Evolutionary conservation across 2,113 vertebrate species (phyloP).

Genomic region (Dipodomys ordii): DNA sequence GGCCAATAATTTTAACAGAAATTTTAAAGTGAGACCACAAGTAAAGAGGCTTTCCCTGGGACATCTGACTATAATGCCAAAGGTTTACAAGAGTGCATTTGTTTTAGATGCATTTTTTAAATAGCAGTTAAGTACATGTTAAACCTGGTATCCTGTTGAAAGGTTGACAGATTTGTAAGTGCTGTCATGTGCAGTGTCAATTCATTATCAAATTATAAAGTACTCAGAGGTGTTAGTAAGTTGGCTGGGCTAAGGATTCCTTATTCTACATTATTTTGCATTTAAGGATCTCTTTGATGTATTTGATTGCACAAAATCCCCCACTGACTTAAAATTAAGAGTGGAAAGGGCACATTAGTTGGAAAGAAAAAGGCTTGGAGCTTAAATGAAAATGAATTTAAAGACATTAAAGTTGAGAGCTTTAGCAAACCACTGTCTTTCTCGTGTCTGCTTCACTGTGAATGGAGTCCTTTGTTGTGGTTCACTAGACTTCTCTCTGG

Average conservation of each 20-base stretch:
- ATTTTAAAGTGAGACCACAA: conserved; percentile 30
- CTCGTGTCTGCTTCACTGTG: conserved; percentile 43
- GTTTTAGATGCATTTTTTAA: too few relatives aligned
- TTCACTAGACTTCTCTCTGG: conserved; percentile 62
- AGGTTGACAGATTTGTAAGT: conserved; percentile 41
- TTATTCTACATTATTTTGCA: not conserved
- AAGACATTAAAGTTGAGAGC: conserved; percentile 17
- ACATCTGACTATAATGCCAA: not conserved
- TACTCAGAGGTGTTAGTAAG: conserved; percentile 52
- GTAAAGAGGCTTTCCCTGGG: not conserved
- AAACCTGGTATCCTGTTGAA: conserved; percentile 37
- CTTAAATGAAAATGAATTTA: conserved; percentile 64
- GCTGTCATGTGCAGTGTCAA: conserved; percentile 36
- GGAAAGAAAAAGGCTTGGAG: conserved; percentile 36
- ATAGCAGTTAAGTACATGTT: not conserved
- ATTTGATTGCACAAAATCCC: not conserved
- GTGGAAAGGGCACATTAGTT: not conserved
- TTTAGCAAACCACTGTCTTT: conserved; percentile 35
- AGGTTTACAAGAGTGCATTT: not conserved
- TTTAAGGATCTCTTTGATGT: conserved; percentile 12
- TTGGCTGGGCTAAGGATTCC: conserved; percentile 10
- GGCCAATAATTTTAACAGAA: conserved; percentile 36
- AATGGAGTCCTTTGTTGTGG: conserved; percentile 62
- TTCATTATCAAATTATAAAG: conserved; percentile 63
- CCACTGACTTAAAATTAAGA: conserved; percentile 17